These are phyloP conservation scores for Plagiodera versicolora DNA, from an alignment of 2,888 invertebrate species.

Conservation along the genomic window DNA sequence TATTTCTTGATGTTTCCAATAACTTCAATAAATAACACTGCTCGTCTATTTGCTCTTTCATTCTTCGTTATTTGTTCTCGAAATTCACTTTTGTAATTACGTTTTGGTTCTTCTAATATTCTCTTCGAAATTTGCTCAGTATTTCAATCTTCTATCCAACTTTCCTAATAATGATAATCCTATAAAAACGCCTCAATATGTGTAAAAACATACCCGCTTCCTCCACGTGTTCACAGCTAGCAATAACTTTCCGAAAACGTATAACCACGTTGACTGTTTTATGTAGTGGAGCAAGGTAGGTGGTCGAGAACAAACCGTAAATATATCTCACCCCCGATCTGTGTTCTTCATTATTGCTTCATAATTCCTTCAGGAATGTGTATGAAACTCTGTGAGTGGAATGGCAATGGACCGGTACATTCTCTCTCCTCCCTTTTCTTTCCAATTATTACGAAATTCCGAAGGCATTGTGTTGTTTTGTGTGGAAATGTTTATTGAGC, in stretches of 20 bases:
- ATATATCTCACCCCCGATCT: constrained; percentile 46
- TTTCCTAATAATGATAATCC: no score
- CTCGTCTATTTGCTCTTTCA: no score
- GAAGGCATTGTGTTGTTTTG: constrained; percentile 30
- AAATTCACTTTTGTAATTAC: no score
- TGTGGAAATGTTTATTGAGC: constrained; percentile 26
- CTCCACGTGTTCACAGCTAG: neutral
- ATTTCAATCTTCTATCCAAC: no score
- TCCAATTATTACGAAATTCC: constrained; percentile 40
- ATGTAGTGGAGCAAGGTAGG: constrained; percentile 43
- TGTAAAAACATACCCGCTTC: neutral
- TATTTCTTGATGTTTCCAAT: no score
- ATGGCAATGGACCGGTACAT: constrained; percentile 45
- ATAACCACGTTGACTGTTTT: constrained; percentile 40
- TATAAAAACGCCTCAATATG: no score
- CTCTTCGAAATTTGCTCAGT: no score
- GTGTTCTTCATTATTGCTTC: constrained; percentile 53
- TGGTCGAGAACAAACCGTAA: constrained; percentile 43
- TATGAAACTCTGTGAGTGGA: constrained; percentile 48
- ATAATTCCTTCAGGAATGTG: constrained; percentile 51
- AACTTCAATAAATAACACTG: no score
- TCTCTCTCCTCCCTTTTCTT: constrained; percentile 36
- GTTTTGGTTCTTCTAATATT: no score
- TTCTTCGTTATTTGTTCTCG: no score
- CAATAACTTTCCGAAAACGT: constrained; percentile 37